Evolutionary conservation across 2,797 vertebrate species (phyloP), one percentile per base, ranked within the genome.

Genomic region (Cygnus olor): DNA sequence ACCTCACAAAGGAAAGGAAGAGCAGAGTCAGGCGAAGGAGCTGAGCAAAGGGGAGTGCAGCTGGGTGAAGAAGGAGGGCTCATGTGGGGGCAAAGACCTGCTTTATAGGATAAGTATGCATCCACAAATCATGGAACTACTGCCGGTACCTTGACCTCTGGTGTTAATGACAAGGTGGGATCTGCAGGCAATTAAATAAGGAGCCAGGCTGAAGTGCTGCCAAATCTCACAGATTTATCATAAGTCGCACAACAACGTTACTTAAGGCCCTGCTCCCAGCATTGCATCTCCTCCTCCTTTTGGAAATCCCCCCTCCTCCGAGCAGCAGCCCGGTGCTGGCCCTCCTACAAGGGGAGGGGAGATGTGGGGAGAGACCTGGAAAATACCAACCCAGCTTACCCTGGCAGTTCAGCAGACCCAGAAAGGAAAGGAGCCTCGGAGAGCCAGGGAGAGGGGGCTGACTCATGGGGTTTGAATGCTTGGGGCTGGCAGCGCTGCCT

Each of bases 141-240:
- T 95, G 94, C 92, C 90, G 78, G 93, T 2, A 69, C 86, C 88
- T 94, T 96, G 94, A 96, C 95, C 95, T 90, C 90, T 90, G 21
- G 63, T 69, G 90, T 94, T 93, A 94, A 91, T 89, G 90, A 93
- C 86, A 90, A 92, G 89, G 78, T 84, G 81, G 81, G 83, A 90
- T 86, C 93, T 90, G 88, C 72, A 76, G 83, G 94, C 86, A 86
- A 89, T 95, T 93, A 95, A 95, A 89, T 24, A 66, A 92, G 89
- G 54, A 96, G 68, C 78, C 78, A 88, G 83, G 68, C 79, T 82
- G 84, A 87, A 77, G 93, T 1, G 0, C 86, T 92, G 86, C 90
- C 92, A 92, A 71, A 69, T 88, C 12, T 7, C 73, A 84, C 49
- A 32, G n/a, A 92, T 72, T 83, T 53, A 88, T 85, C 70, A n/a